These are phyloP conservation scores for Hipparchia semele DNA, from an alignment of 2,888 invertebrate species.

Conservation along the genomic window DNA sequence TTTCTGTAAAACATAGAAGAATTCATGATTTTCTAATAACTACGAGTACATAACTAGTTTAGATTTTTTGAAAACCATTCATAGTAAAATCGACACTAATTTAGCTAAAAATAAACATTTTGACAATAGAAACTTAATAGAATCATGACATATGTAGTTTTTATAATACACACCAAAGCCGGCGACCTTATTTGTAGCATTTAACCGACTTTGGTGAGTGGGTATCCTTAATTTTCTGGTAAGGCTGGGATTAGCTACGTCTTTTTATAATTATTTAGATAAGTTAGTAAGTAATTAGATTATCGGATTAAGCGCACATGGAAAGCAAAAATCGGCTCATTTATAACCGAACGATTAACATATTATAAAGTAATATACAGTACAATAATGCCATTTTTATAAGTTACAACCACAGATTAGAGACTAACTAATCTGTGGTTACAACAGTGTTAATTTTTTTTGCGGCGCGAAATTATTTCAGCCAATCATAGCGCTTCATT, in stretches of 20 bases:
- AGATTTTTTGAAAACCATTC: not conserved
- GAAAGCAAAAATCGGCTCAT: constrained; percentile 2
- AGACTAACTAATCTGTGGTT: too few species aligned
- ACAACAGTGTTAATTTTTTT: too few species aligned
- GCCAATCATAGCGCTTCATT: too few species aligned
- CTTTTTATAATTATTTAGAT: constrained; percentile 1
- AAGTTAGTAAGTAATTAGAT: constrained; percentile 7
- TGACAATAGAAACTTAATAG: not conserved
- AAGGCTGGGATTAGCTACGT: constrained; percentile 17
- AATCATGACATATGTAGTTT: not conserved
- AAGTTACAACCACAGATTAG: too few species aligned
- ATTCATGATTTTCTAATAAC: not conserved
- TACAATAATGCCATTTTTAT: not conserved
- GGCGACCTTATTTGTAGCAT: not conserved
- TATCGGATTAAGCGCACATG: not conserved
- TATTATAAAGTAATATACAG: too few species aligned
- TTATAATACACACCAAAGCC: not conserved
- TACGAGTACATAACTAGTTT: not conserved
- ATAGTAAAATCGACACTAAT: not conserved
- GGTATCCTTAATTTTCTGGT: not conserved
- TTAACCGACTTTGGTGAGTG: not conserved
- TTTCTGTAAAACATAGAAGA: not conserved
- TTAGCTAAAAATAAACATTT: not conserved
- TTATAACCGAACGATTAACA: too few species aligned
- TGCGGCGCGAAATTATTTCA: too few species aligned